Evolutionary conservation across 1,140 invertebrate genomes (phyloP), one percentile per base, ranked within the genome.

Genomic region (Heterodera carotae): DNA sequence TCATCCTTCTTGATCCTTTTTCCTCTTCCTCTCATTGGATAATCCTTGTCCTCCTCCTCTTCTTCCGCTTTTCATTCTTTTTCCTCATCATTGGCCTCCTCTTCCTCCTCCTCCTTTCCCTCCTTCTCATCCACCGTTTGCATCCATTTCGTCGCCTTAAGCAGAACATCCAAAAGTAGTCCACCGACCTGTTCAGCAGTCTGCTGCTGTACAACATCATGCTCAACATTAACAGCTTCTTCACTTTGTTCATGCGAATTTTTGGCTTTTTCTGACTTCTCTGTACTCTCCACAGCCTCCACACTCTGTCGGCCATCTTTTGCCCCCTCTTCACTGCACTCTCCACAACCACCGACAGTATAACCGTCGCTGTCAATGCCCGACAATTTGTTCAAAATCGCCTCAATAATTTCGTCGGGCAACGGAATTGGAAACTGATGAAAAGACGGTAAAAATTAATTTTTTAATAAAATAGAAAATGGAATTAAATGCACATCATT

Each of bases 311-410:
- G 6, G 6, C 39, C 39, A 6, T 43, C 39, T 43, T 43, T 43
- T 56, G 12, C 48, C 12, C 15, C 18, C 18, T 56, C 22, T 56
- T n/a, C 48, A 56, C 18, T 18, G 48, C 48, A 56, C 48, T 56
- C 48, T 56, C 22, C 22, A 18, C 48, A 56, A 12, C 22, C 48
- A 18, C 48, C 48, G 22, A 56, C 22, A 18, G 15, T 22, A 18
- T 56, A 56, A 56, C 22, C 12, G 48, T 22, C 48, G 4, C 5
- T 18, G 48, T 56, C 48, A 22, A 66, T 66, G 25, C 62, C 62
- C 29, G 62, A 66, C 62, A 66, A 34, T 66, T 66, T 66, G 62
- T 66, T 66, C 62, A 66, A 22, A 34, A 66, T 66, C 4, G 62
- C 62, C 33, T 66, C 62, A 31, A 66, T 66, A 12, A 66, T 34